These are phyloP conservation scores for Pangasius larnaudii DNA, from an alignment of 2,797 vertebrate species.

Conservation along the genomic window DNA sequence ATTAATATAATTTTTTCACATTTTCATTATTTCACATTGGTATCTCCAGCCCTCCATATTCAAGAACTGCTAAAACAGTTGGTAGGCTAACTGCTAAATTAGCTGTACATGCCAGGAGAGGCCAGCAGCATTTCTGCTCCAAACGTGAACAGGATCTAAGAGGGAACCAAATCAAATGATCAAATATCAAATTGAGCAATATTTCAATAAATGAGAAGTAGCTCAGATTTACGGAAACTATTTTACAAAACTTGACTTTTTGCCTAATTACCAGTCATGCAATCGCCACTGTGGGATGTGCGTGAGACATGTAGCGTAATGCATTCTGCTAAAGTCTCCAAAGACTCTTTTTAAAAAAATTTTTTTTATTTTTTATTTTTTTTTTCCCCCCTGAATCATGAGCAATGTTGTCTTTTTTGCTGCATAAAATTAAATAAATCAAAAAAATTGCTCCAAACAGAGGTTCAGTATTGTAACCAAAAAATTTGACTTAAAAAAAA, in stretches of 20 bases:
- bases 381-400: background rate
- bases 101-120: too few relatives aligned
- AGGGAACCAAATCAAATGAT: background rate
- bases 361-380: background rate
- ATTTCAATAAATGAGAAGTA: background rate
- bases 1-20: background rate
- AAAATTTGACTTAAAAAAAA: background rate
- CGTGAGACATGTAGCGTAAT: background rate
- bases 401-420: background rate
- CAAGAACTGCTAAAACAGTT: too few relatives aligned
- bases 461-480: background rate
- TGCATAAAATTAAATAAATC: background rate
- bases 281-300: background rate
- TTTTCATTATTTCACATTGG: background rate
- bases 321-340: background rate
- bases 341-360: too few relatives aligned
- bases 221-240: background rate
- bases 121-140: background rate
- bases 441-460: background rate
- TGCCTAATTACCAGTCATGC: background rate
- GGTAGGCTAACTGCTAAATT: too few relatives aligned
- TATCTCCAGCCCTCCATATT: background rate
- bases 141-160: background rate
- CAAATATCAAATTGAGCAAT: background rate
- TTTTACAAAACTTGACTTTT: background rate